Evolutionary conservation across 2,888 invertebrate species (phyloP).

Genomic region (Agapostemon virescens): DNA sequence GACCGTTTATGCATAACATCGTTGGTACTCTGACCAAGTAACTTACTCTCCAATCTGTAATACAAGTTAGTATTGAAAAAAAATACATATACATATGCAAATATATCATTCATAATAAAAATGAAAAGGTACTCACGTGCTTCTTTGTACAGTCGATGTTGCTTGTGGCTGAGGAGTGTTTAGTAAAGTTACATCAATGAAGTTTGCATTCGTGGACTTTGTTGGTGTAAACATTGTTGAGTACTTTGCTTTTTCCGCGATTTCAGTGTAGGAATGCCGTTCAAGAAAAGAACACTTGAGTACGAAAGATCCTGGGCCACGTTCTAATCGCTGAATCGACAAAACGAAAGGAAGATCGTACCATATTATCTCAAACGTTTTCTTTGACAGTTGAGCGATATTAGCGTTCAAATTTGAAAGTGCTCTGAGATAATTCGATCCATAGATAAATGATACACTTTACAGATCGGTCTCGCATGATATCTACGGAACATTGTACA

Average conservation of each 20-base stretch:
- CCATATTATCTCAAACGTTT: constrained; percentile 49
- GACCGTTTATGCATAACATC: constrained; percentile 27
- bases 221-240: constrained; percentile 62
- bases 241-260: constrained; percentile 41
- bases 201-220: constrained; percentile 51
- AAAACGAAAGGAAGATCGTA: constrained; percentile 17
- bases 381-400: constrained; percentile 66
- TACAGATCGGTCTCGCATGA: background rate
- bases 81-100: background rate
- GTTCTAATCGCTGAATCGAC: constrained; percentile 18
- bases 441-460: constrained; percentile 27
- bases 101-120: background rate
- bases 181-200: constrained; percentile 72
- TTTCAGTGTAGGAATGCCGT: constrained; percentile 7
- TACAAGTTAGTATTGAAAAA: background rate
- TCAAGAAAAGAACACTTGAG: constrained; percentile 5
- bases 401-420: constrained; percentile 71
- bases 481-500: background rate
- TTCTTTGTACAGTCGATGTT: constrained; percentile 79
- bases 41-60: constrained; percentile 40
- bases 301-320: background rate
- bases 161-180: constrained; percentile 80
- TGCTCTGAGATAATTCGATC: constrained; percentile 47
- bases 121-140: constrained; percentile 64
- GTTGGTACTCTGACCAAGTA: background rate